phyloP scores from a whole-genome alignment of 92 coral and sea anemone species.

The Phenganax stokvisi region DNA sequence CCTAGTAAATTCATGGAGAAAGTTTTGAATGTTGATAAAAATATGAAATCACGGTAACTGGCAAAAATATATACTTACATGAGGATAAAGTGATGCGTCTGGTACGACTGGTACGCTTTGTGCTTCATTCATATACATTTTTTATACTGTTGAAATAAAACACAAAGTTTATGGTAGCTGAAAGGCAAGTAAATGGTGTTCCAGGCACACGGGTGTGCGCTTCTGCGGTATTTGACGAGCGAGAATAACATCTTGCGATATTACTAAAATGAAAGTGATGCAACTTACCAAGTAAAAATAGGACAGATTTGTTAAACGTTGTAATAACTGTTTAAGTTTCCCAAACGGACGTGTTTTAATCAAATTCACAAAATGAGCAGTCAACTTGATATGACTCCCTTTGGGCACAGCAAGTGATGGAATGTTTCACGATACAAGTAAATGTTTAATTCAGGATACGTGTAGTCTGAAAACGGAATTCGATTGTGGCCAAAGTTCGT shows the following conservation, averaged over 20 bases:
- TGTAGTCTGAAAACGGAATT: conserved; percentile 1
- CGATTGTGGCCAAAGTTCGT: conserved; percentile 7
- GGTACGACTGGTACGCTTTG: conserved; percentile 70
- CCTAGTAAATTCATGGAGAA: no score
- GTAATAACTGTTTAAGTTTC: conserved; percentile 8
- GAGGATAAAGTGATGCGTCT: conserved; percentile 89
- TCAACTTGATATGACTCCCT: conserved; percentile 31
- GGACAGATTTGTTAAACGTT: background rate
- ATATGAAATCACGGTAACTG: background rate
- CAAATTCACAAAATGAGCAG: conserved; percentile 32
- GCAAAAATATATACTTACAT: conserved; percentile 55
- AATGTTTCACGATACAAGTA: conserved; percentile 19
- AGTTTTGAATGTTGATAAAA: background rate
- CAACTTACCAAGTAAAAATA: conserved; percentile 41
- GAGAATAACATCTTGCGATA: background rate
- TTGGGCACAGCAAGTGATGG: conserved; percentile 43
- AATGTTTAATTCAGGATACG: conserved; percentile 26
- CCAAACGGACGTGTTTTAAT: conserved; percentile 11
- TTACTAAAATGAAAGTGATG: conserved; percentile 32
- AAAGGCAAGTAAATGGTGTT: background rate
- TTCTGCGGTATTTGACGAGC: background rate
- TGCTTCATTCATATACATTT: conserved; percentile 44
- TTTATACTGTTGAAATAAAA: conserved; percentile 27
- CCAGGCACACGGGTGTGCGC: no score
- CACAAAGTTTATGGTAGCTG: conserved; percentile 18